Base-by-base conservation (phyloP, 2,797 vertebrate genomes). In the Sebastes hopkinsi region DNA sequence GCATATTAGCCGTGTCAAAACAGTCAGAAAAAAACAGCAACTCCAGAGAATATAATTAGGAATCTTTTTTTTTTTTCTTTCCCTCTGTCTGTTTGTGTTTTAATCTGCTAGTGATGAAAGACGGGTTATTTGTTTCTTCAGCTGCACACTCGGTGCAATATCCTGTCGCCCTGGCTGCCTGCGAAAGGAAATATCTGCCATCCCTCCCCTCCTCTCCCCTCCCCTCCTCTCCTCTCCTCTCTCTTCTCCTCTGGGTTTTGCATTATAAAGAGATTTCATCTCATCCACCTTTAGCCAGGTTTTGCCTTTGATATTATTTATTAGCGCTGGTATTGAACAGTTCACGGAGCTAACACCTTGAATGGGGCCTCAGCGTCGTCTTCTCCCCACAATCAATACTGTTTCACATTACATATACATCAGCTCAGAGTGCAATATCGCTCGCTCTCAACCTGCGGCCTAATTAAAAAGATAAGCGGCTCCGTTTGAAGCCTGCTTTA, bases 281-380 rank as follows among this genome's bases (percentile, higher is more conserved):
- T 92, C 80, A 77, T 92, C 87, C 83, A 92, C 89, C 91, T 91
- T 88, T 84, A 81, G 87, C 89, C 86, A 90, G 85, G 84, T 90
- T 92, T 87, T 86, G 84, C 87, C 89, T 94, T 94, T 92, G 90
- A 92, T 94, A 93, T 92, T 93, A 89, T 93, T 93, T 93, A 93
- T 92, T 87, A 90, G 87, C 59, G 6, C 14, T 13, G 9, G 82
- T 87, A 86, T 87, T 89, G 89, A 94, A 84, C 88, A 82, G 84
- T 85, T 87, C 86, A 67, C 9, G 23, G 77, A 79, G 80, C 85
- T 56, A 38, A 83, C 78, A 55, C 85, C 82, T 79, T 87, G 86
- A 91, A 89, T 79, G 38, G 75, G 42, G 58, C 58, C 58, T 32
- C 77, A 20, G 59, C 72, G 1, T 29, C 79, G 9, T 69, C 87